Evolutionary conservation across 2,888 invertebrate genomes (phyloP), one percentile per base, ranked within the genome.

Genomic region (Trissolcus japonicus): DNA sequence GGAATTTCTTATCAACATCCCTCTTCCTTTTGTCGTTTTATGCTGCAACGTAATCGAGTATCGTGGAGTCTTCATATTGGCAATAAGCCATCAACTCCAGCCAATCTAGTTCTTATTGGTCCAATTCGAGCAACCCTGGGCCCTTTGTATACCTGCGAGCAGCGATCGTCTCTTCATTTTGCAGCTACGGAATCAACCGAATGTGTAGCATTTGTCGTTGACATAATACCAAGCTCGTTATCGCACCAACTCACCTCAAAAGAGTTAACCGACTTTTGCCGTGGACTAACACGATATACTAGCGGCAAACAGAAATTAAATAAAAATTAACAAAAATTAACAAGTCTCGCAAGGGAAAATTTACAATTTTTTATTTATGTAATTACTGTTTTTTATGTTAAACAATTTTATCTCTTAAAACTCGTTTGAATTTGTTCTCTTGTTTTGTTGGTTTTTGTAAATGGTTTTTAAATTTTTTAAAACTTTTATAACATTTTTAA

Each of bases 61-160:
- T 63, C 57, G 71, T 51, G 66, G 43, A 67, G 61, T 74, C 60
- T 55, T 55, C 56, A 46, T 61, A 74, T 73, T 74, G 73, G 73
- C 73, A 74, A 67, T 55, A 61, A 41, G 73, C 66, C 73, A 74
- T 74, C 56, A 56, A 17, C 60, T 55, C 29, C 54, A 19, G 21
- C 65, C 72, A 72, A 57, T 59, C 46, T 59, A 63, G 43, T 56
- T 57, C 56, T 63, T 56, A 17, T 17, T 17, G 62, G 40, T 71
- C 43, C 62, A 56, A 62, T 51, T 56, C 56, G 29, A 51, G 13
- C 50, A 40, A 43, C 57, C 59, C 35, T 29, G 57, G 35, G 29
- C 46, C 59, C 63, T 65, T 54, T 65, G 29, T 57, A 2, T 2
- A 63, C 62, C 56, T 57, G 41, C 19, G n/a, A 43, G 9, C 68